Conservation (phyloP, 2,113 vertebrate genomes). For the Corythornis cristatus region DNA sequence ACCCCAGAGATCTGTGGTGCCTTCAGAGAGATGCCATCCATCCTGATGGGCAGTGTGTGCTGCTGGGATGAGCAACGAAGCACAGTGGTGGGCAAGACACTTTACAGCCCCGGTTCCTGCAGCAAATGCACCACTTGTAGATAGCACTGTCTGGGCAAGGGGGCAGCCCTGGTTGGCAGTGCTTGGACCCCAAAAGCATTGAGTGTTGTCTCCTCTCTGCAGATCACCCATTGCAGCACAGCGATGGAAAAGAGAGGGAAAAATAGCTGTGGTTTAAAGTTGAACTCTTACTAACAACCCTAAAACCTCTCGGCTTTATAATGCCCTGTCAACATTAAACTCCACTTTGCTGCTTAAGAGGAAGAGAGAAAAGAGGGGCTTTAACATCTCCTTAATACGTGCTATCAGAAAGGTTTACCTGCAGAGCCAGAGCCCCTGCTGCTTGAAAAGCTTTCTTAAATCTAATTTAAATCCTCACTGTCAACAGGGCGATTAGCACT, state of each 20-base stretch:
- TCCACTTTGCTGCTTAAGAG: neutral
- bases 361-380: neutral
- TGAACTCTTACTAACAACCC: neutral
- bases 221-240: neutral
- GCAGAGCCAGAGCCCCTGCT: neutral
- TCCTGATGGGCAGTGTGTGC: neutral
- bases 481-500: constrained; percentile 16
- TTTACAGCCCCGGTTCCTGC: accelerated
- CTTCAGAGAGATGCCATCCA: accelerated
- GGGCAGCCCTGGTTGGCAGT: neutral
- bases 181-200: accelerated
- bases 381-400: neutral
- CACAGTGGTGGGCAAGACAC: accelerated
- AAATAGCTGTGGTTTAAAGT: neutral
- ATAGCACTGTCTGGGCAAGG: neutral
- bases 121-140: accelerated
- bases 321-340: neutral
- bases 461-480: constrained; percentile 21
- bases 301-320: neutral
- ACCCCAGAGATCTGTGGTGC: accelerated
- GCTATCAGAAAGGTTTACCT: constrained; percentile 29
- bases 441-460: constrained; percentile 37
- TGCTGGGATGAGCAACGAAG: neutral
- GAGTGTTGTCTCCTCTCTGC: neutral
- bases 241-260: neutral